Evolutionary conservation across 2,113 vertebrate genomes (phyloP).

Genomic region (Bubo bubo): DNA sequence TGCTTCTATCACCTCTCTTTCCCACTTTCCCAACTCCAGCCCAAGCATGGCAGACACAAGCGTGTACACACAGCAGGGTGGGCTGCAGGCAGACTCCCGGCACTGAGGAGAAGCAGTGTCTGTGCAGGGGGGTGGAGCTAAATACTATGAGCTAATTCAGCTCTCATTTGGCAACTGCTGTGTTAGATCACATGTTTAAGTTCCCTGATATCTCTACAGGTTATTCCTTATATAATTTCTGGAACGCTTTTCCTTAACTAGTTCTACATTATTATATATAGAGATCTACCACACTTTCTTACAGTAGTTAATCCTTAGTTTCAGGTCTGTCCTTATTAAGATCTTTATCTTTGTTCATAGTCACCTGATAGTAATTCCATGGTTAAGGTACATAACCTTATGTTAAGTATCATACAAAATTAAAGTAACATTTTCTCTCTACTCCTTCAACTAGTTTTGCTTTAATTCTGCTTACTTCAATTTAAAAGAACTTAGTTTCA

Average conservation of each 20-base stretch:
- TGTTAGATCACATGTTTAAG: neutral
- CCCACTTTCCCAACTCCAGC: neutral
- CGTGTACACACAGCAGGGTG: rapidly evolving
- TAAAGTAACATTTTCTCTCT: neutral
- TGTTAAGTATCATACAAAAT: neutral
- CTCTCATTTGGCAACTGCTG: neutral
- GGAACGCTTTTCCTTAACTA: neutral
- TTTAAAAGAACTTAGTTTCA: neutral
- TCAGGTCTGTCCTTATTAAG: neutral
- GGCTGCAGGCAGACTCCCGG: neutral
- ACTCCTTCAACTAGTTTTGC: neutral
- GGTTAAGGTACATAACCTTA: neutral
- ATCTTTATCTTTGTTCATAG: neutral
- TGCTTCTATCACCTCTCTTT: neutral
- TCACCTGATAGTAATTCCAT: neutral
- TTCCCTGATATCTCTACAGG: neutral
- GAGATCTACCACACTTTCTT: neutral
- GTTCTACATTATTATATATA: neutral
- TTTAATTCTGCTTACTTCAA: neutral
- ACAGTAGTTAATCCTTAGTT: neutral
- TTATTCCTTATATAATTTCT: neutral
- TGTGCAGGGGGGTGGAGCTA: neutral
- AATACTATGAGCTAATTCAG: neutral
- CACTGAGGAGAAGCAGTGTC: neutral
- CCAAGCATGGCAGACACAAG: neutral